Conservation (phyloP, 1,140 invertebrate genomes). For the Dendroctonus ponderosae region DNA sequence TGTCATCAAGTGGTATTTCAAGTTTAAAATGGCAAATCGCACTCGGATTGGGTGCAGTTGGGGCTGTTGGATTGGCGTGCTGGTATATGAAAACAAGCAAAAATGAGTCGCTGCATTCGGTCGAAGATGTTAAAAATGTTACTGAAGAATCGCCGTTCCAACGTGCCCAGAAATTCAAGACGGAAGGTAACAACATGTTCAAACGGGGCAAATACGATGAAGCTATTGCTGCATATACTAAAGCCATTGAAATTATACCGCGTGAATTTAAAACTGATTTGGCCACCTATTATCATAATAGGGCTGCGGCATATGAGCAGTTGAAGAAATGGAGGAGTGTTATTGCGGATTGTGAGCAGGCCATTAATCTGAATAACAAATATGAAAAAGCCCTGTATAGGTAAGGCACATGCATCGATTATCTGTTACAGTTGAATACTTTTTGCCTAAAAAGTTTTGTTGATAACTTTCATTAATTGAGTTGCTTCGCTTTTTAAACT, state of each 20-base stretch:
- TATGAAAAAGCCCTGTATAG: constrained; percentile 82
- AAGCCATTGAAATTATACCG: constrained; percentile 85
- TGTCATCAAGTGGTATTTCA: constrained; percentile 17
- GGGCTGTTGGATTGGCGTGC: constrained; percentile 77
- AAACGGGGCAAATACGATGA: constrained; percentile 83
- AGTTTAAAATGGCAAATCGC: constrained; percentile 62
- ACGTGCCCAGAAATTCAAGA: constrained; percentile 74
- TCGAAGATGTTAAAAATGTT: constrained; percentile 46
- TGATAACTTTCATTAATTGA: too few relatives aligned
- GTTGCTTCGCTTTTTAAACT: too few relatives aligned
- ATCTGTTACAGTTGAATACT: too few relatives aligned
- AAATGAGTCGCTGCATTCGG: constrained; percentile 42
- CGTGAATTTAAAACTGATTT: constrained; percentile 69
- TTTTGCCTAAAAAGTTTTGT: too few relatives aligned
- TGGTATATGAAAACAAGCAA: constrained; percentile 69
- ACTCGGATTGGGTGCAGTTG: constrained; percentile 73
- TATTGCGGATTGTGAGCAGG: constrained; percentile 81
- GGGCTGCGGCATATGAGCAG: constrained; percentile 92
- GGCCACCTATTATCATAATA: constrained; percentile 92
- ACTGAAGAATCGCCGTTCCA: constrained; percentile 58
- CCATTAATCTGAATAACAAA: constrained; percentile 80
- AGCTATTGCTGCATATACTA: constrained; percentile 83
- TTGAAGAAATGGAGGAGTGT: constrained; percentile 83
- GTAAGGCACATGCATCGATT: constrained; percentile 40
- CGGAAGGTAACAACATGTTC: constrained; percentile 85